Conservation (phyloP, 2,888 invertebrate species). For the Pristionchus maxplancki region DNA sequence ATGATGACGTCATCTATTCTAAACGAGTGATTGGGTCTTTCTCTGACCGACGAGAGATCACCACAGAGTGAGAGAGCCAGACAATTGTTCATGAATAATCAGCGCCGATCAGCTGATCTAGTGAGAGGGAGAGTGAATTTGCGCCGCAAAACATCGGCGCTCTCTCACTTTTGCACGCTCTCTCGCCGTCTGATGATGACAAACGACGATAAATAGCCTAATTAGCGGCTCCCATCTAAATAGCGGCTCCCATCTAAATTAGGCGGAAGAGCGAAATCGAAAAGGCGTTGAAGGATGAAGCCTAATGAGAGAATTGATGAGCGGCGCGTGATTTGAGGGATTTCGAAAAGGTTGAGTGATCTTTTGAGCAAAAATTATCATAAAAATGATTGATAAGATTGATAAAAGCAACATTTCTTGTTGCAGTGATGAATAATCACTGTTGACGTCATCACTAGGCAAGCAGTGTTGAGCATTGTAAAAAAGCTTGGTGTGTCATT, state of each 20-base stretch:
- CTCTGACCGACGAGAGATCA: too few relatives aligned
- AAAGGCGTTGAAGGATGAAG: conserved; percentile 10
- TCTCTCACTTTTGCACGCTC: not conserved
- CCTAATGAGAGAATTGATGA: not conserved
- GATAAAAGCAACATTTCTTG: not conserved
- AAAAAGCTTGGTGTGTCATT: too few relatives aligned
- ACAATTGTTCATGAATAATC: too few relatives aligned
- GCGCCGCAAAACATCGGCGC: not conserved
- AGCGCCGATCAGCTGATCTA: not conserved
- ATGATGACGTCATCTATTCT: too few relatives aligned
- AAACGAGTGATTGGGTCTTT: too few relatives aligned
- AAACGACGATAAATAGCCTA: conserved; percentile 34
- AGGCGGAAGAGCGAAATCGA: conserved; percentile 12
- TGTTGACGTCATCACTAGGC: too few relatives aligned
- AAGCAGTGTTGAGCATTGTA: too few relatives aligned
- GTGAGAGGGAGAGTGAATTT: not conserved
- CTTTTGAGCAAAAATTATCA: too few relatives aligned
- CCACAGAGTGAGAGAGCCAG: too few relatives aligned
- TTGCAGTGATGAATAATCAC: too few relatives aligned
- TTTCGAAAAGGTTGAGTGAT: not conserved
- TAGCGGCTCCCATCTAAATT: too few relatives aligned
- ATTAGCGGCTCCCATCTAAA: too few relatives aligned
- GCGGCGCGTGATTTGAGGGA: not conserved
- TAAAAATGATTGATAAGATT: not conserved
- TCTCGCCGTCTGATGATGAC: not conserved